Evolutionary conservation across 2,888 invertebrate species (phyloP).

Genomic region (Caradrina kadenii): DNA sequence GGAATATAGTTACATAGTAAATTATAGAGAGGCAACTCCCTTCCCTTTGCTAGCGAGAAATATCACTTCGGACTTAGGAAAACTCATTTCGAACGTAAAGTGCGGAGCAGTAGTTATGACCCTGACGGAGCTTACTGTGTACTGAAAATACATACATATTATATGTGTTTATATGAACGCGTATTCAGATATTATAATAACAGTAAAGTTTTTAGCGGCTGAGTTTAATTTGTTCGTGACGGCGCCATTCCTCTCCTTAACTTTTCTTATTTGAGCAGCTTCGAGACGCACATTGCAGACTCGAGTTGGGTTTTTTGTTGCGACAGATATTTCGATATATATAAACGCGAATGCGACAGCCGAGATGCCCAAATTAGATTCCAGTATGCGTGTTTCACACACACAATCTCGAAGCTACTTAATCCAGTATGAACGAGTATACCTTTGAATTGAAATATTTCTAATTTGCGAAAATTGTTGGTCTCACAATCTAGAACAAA

Average conservation of each 20-base stretch:
- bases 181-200: slow-evolving; percentile 54
- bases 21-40: background rate
- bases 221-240: slow-evolving; percentile 40
- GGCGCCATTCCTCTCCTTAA: slow-evolving; percentile 44
- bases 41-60: slow-evolving; percentile 18
- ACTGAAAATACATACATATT: slow-evolving; percentile 1
- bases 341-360: slow-evolving; percentile 53
- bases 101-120: slow-evolving; percentile 20
- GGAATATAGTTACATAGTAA: background rate
- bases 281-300: slow-evolving; percentile 34
- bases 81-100: slow-evolving; percentile 23
- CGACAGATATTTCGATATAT: slow-evolving; percentile 42
- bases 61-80: slow-evolving; percentile 26
- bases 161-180: slow-evolving; percentile 15
- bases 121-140: slow-evolving; percentile 6
- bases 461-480: slow-evolving; percentile 23
- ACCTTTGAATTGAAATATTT: slow-evolving; percentile 8
- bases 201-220: slow-evolving; percentile 39
- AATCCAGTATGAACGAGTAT: slow-evolving; percentile 21
- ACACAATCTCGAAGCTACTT: slow-evolving; percentile 30
- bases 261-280: slow-evolving; percentile 58
- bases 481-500: slow-evolving; percentile 35
- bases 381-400: slow-evolving; percentile 29
- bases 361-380: slow-evolving; percentile 55
- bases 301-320: slow-evolving; percentile 50